Evolutionary conservation across 2,888 invertebrate genomes (phyloP).

Genomic region (Gastracanthus pulcherrimus): DNA sequence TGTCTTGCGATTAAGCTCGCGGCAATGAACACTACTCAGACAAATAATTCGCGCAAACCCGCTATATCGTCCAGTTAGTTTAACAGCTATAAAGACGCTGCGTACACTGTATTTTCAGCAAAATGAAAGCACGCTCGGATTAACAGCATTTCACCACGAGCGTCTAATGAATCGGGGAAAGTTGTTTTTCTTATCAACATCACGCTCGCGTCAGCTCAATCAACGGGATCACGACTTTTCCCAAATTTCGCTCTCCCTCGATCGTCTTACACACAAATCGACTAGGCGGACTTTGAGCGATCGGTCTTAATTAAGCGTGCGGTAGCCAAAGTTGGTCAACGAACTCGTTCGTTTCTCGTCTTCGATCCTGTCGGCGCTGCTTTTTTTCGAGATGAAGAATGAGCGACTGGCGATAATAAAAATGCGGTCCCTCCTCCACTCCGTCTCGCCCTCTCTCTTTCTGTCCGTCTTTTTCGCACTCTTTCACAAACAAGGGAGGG

Average conservation of each 20-base stretch:
- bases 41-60: too few species aligned
- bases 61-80: too few species aligned
- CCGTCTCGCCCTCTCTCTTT: too few species aligned
- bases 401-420: conserved; percentile 3
- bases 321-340: not conserved
- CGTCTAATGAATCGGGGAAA: conserved; percentile 1
- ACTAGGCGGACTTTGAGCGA: not conserved
- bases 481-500: not conserved
- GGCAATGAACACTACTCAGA: not conserved
- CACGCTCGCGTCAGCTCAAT: not conserved
- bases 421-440: not conserved
- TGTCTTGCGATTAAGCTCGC: conserved; percentile 25
- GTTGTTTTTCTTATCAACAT: not conserved
- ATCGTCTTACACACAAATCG: not conserved
- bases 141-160: not conserved
- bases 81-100: too few species aligned
- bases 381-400: conserved; percentile 6
- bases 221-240: not conserved
- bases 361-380: not conserved
- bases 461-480: not conserved
- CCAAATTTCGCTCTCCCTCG: not conserved
- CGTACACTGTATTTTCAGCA: too few species aligned
- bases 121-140: too few species aligned
- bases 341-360: not conserved
- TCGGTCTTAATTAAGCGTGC: conserved; percentile 36